A percentile compares a stretch with the other conserved stretches of the same genome.
Evolutionary conservation across 2,888 invertebrate genomes (phyloP).

Genomic region (Agrotis clavis): DNA sequence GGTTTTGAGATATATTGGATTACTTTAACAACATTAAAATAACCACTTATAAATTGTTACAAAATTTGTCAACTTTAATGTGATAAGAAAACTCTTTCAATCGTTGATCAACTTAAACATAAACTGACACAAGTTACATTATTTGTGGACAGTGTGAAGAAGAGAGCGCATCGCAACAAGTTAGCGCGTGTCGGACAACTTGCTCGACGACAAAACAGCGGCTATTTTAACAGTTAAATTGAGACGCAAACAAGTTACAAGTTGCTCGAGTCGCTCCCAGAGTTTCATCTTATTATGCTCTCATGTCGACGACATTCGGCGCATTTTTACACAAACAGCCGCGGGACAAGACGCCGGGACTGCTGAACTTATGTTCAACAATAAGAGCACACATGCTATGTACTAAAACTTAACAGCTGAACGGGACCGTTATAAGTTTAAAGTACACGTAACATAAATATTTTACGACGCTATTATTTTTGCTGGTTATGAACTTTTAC

Average conservation of each 20-base stretch:
- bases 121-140: background rate
- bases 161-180: constrained; percentile 35
- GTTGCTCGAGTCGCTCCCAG: constrained; percentile 34
- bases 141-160: background rate
- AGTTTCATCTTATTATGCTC: constrained; percentile 52
- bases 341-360: constrained; percentile 6
- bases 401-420: background rate
- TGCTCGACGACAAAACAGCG: constrained; percentile 40
- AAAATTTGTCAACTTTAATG: too few relatives aligned
- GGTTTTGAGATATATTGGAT: too few relatives aligned
- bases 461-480: background rate
- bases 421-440: background rate
- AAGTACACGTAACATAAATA: too few relatives aligned
- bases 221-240: constrained; percentile 53
- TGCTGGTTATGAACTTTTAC: background rate
- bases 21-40: too few relatives aligned
- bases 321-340: constrained; percentile 30
- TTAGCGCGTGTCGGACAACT: constrained; percentile 32
- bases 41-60: too few relatives aligned
- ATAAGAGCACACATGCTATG: background rate
- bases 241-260: constrained; percentile 54
- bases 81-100: background rate
- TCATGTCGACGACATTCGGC: constrained; percentile 22
- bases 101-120: background rate
- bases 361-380: background rate